Base-by-base conservation (phyloP, 1,140 invertebrate genomes). In the Zaprionus tsacasi region DNA sequence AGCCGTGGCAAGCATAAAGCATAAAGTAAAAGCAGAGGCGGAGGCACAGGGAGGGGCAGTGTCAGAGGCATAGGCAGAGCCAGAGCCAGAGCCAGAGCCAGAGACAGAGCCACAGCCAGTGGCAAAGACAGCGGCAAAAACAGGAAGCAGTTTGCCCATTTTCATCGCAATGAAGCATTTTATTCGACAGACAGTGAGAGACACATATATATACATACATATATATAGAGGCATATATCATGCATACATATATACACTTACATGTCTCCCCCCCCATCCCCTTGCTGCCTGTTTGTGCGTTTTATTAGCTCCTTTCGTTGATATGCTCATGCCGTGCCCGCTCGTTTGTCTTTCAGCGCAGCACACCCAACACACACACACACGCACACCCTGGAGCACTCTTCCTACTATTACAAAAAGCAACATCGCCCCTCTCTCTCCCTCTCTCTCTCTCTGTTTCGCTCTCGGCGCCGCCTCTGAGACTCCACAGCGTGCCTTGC, bases 271-370 rank as follows among this genome's bases (percentile, higher is more conserved):
- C 25, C 25, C 38, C 30, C n/a, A 21, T 43, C 45, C 17, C 36
- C 58, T 12, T 75, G 55, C 21, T 83, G 79, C 68, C 68, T 83
- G 81, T 57, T 64, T 77, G 78, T 85, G 85, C 70, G 83, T 88
- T 89, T 88, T 88, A 88, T 89, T 89, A 87, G 83, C 83, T 87
- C 83, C 83, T 88, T 88, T 88, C 85, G 83, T 87, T 87, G 83
- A 87, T 88, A 87, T 88, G 83, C 83, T 87, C 80, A 87, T 80
- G 81, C 83, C 72, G 83, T 87, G 80, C 85, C 80, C 80, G 85
- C 77, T 78, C 83, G 83, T 87, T 87, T 87, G 77, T 88, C 83
- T 87, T 87, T 87, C 83, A 87, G 65, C 83, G 60, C 43, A 38
- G 38, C 76, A 58, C 69, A 69, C 48, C 70, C 71, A 68, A 58